phyloP scores from a whole-genome alignment of 1,140 invertebrate genomes.

The Bombus affinis region DNA sequence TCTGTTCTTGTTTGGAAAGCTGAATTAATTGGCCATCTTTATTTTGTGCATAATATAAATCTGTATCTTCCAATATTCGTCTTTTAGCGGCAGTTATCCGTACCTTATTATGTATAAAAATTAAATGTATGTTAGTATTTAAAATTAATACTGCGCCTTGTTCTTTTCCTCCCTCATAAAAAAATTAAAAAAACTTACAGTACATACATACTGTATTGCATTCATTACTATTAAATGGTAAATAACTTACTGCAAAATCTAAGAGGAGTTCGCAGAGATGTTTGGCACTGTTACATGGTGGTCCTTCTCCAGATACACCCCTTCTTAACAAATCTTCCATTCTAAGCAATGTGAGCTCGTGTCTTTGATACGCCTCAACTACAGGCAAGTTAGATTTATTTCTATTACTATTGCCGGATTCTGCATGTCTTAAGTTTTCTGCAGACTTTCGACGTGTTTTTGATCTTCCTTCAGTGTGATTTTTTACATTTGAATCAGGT shows the following conservation, averaged over 20 bases:
- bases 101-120: conserved; percentile 69
- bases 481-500: conserved; percentile 66
- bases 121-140: conserved; percentile 46
- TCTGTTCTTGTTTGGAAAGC: conserved; percentile 85
- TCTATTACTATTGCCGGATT: conserved; percentile 65
- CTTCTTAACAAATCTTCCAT: conserved; percentile 91
- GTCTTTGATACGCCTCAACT: conserved; percentile 91
- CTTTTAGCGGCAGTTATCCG: conserved; percentile 90
- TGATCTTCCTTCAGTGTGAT: conserved; percentile 75
- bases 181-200: background rate
- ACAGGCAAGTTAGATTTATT: conserved; percentile 85
- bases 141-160: background rate
- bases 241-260: conserved; percentile 87
- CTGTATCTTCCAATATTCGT: conserved; percentile 90
- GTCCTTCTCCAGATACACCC: conserved; percentile 87
- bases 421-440: conserved; percentile 66
- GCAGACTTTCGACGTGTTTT: conserved; percentile 80
- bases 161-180: background rate
- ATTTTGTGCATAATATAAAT: conserved; percentile 87
- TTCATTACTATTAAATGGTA: background rate
- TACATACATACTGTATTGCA: background rate
- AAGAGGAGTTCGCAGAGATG: conserved; percentile 89
- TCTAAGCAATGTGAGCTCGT: conserved; percentile 90
- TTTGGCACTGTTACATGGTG: conserved; percentile 83
- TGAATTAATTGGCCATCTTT: conserved; percentile 83